Evolutionary conservation across 2,888 invertebrate species (phyloP).

Genomic region (Noctua pronuba): DNA sequence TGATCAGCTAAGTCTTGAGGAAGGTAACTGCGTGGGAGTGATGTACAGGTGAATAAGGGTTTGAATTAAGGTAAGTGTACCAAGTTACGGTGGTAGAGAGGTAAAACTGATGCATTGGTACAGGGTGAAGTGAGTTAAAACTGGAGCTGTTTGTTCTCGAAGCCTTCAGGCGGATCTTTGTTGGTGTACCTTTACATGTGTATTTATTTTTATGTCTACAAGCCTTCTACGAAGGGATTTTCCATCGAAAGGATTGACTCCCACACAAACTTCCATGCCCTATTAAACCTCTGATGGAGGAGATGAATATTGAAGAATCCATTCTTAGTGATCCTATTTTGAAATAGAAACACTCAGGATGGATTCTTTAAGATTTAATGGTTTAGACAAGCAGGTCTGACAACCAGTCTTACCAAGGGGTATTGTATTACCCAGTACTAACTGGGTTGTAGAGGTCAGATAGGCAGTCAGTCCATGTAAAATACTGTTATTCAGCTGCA

Average conservation of each 20-base stretch:
- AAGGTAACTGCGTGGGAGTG: conserved; percentile 47
- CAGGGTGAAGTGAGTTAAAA: neutral
- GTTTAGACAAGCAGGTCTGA: too few relatives aligned
- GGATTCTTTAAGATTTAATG: too few relatives aligned
- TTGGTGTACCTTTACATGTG: too few relatives aligned
- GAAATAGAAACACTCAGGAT: neutral
- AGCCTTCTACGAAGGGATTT: neutral
- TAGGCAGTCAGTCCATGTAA: too few relatives aligned
- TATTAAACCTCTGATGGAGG: too few relatives aligned
- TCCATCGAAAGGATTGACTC: neutral
- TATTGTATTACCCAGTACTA: too few relatives aligned
- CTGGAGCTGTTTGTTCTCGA: neutral
- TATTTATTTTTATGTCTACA: neutral
- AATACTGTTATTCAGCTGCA: too few relatives aligned
- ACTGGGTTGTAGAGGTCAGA: too few relatives aligned
- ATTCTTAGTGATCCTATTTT: neutral
- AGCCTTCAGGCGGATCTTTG: neutral
- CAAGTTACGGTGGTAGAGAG: neutral
- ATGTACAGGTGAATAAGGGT: conserved; percentile 43
- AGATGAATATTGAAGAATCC: neutral
- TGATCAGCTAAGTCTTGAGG: conserved; percentile 58
- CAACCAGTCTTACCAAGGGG: too few relatives aligned
- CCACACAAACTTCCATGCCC: neutral
- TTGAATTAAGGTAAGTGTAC: conserved; percentile 5
- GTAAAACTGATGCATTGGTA: neutral